Conservation (phyloP, 2,797 vertebrate species). For the Molossus molossus region DNA sequence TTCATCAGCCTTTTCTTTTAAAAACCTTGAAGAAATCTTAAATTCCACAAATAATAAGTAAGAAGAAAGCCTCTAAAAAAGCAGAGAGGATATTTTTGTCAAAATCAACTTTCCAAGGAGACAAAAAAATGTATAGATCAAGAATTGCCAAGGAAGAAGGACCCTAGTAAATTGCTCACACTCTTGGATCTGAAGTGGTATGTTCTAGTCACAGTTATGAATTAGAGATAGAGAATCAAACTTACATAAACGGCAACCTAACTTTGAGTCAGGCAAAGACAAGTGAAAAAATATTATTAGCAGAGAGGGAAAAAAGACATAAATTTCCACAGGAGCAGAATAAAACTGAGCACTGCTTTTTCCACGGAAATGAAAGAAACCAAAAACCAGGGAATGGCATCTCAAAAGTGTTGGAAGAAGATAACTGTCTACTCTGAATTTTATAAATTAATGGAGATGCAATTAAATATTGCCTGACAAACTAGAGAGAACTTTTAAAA, state of each 20-base stretch:
- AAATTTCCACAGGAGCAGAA: background rate
- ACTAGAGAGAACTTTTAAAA: background rate
- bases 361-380: background rate
- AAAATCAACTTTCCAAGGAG: background rate
- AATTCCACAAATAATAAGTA: background rate
- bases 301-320: background rate
- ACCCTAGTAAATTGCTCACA: background rate
- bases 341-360: background rate
- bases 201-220: background rate
- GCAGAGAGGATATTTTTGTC: background rate
- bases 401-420: background rate
- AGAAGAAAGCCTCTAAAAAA: background rate
- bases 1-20: background rate
- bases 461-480: background rate
- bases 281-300: background rate
- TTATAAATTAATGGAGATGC: background rate
- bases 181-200: background rate
- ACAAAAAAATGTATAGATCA: background rate
- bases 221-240: conserved; percentile 13
- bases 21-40: background rate
- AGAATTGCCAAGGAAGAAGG: background rate
- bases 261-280: background rate
- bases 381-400: background rate
- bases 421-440: background rate
- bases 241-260: background rate